Evolutionary conservation across 1,140 invertebrate species (phyloP).

Genomic region (Matsumurasca onukii): DNA sequence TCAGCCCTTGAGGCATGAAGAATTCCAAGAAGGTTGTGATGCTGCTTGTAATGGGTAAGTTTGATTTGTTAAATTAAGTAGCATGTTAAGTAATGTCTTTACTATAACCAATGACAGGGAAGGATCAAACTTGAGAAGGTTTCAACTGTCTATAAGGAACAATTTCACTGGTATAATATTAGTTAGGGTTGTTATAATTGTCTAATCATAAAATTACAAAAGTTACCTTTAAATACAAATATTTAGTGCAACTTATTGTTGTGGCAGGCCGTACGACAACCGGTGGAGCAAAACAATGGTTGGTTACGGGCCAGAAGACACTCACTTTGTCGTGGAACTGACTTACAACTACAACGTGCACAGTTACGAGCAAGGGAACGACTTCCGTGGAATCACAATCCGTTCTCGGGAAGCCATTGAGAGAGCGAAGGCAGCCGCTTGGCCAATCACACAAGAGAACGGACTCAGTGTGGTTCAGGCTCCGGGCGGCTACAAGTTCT

Average conservation of each 20-base stretch:
- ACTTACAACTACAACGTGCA: constrained; percentile 97
- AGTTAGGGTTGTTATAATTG: too few relatives aligned
- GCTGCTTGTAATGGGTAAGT: constrained; percentile 94
- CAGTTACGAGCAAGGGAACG: constrained; percentile 82
- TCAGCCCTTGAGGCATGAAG: constrained; percentile 92
- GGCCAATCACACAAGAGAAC: constrained; percentile 64
- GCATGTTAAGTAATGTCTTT: too few relatives aligned
- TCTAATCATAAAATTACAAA: too few relatives aligned
- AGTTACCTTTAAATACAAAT: too few relatives aligned
- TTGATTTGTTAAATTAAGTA: constrained; percentile 43
- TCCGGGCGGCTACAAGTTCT: constrained; percentile 91
- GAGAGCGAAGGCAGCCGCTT: constrained; percentile 65
- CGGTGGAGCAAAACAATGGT: constrained; percentile 99
- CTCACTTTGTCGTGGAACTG: constrained; percentile 94
- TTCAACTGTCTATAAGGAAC: too few relatives aligned
- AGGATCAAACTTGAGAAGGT: too few relatives aligned
- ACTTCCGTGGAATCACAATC: constrained; percentile 86
- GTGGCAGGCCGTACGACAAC: constrained; percentile 87
- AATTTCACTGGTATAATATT: too few relatives aligned
- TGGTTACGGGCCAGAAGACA: constrained; percentile 94
- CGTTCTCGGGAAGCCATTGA: constrained; percentile 73
- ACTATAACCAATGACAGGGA: too few relatives aligned
- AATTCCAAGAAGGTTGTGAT: constrained; percentile 94
- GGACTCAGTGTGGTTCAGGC: constrained; percentile 64
- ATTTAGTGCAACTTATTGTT: too few relatives aligned